These are phyloP conservation scores for Remorina albescens DNA, from an alignment of 2,797 vertebrate genomes.

Conservation along the genomic window DNA sequence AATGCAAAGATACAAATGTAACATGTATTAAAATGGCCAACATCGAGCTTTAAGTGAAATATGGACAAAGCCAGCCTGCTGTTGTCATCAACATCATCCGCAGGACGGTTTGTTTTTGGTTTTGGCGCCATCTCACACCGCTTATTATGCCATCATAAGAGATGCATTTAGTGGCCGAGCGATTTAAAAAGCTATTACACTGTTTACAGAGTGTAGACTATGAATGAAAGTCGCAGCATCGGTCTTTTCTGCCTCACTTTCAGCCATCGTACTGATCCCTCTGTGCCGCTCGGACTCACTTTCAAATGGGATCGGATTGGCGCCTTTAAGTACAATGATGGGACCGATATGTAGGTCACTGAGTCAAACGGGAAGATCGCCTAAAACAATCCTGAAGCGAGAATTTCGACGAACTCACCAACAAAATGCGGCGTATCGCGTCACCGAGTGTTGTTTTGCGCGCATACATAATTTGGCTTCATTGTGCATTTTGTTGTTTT, in stretches of 20 bases:
- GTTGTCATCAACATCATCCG: slow-evolving; percentile 58
- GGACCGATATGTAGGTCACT: slow-evolving; percentile 84
- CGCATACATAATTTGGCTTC: background rate
- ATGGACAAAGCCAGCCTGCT: slow-evolving; percentile 1
- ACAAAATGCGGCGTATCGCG: rapidly evolving
- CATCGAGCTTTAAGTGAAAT: background rate
- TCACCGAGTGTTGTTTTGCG: background rate
- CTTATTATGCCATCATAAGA: background rate
- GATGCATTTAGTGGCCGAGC: background rate
- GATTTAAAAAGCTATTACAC: background rate
- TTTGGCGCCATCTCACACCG: slow-evolving; percentile 79
- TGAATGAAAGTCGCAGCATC: rapidly evolving
- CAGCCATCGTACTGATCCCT: slow-evolving; percentile 18
- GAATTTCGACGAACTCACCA: background rate
- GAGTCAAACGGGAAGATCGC: slow-evolving; percentile 70
- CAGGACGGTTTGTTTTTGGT: slow-evolving; percentile 59
- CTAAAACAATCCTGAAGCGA: background rate
- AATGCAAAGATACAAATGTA: background rate
- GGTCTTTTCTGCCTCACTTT: background rate
- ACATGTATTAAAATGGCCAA: no score
- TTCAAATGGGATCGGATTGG: slow-evolving; percentile 86
- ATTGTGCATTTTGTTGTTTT: slow-evolving; percentile 59
- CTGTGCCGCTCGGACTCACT: slow-evolving; percentile 56
- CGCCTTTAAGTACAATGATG: slow-evolving; percentile 87
- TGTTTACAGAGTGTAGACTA: no score